Conservation (phyloP, 2,888 invertebrate species). For the Lepidonotus clava region DNA sequence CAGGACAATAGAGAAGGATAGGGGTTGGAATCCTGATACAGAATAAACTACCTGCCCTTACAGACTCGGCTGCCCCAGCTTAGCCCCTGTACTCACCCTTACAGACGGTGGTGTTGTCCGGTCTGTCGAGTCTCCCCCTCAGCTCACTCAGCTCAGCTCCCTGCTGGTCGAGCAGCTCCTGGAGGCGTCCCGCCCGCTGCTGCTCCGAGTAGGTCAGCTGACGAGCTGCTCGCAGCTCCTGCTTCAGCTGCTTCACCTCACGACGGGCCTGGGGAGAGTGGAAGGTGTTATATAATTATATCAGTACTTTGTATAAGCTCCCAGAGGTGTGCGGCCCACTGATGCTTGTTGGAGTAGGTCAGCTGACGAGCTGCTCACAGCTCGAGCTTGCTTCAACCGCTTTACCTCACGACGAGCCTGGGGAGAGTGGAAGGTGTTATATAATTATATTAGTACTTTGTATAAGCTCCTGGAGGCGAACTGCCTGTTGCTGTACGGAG, state of each 20-base stretch:
- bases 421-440: too few relatives aligned
- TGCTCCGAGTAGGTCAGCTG: slow-evolving; percentile 4
- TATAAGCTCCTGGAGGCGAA: slow-evolving; percentile 6
- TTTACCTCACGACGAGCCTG: slow-evolving; percentile 17
- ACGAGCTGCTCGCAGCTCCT: slow-evolving; percentile 34
- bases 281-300: too few relatives aligned
- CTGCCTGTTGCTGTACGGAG: neutral
- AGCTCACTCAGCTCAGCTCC: neutral
- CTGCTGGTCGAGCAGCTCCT: slow-evolving; percentile 10
- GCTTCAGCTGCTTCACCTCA: slow-evolving; percentile 13
- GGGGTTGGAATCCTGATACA: too few relatives aligned
- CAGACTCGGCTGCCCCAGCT: too few relatives aligned
- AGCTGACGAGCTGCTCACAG: slow-evolving; percentile 27
- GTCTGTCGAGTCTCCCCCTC: neutral
- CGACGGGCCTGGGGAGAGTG: neutral
- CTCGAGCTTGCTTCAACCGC: slow-evolving; percentile 18
- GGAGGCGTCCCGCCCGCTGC: slow-evolving; percentile 26
- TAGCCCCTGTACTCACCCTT: too few relatives aligned
- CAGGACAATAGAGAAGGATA: too few relatives aligned
- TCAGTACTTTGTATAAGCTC: too few relatives aligned
- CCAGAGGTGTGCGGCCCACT: slow-evolving; percentile 8
- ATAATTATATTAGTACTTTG: too few relatives aligned
- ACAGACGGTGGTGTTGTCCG: neutral
- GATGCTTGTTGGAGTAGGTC: neutral
- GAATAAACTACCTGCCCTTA: too few relatives aligned